Evolutionary conservation across 1,140 invertebrate genomes (phyloP), one percentile per base, ranked within the genome.

Genomic region (Drosophila subpulchrella): DNA sequence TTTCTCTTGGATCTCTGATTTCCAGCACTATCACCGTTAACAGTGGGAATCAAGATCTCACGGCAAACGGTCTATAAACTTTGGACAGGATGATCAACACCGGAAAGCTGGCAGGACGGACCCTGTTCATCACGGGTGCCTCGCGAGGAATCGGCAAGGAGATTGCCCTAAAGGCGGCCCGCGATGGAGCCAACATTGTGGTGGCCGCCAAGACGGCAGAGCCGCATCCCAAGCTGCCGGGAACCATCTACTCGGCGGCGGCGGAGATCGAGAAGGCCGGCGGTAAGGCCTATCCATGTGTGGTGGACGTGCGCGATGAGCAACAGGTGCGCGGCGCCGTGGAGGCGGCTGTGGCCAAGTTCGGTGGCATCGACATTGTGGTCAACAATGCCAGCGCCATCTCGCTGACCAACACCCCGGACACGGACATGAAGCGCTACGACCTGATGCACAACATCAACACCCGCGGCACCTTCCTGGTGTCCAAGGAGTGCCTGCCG

Each of bases 301-400:
- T 99, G 41, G 98, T 99, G 0, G 99, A 99, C 93, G 97, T 99
- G 6, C 94, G 98, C 58, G 96, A 98, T 92, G 98, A 99, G 93
- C 91, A 93, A 36, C 95, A 97, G 93, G 95, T 99, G 0, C 93
- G 95, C 67, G 94, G 94, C 24, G 98, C 98, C n/a, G 95, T 99
- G 17, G 38, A 82, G 41, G 95, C 98, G 77, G 94, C 95, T 72
- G 95, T 99, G 0, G 94, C 96, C 44, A 96, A 96, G 91, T 99
- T 99, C 94, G 98, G 98, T 51, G 98, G 98, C 5, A 99, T 99
- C 86, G 98, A 99, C 92, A 97, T 99, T 75, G 82, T 98, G 7
- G 93, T 99, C 5, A 99, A 99, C 92, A 99, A 99, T 95, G 98
- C 98, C 0, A 98, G 97, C 86, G 98, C 99, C 15, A 99, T 99